phyloP scores from a whole-genome alignment of 2,113 vertebrate species.

The Corvus moneduloides region DNA sequence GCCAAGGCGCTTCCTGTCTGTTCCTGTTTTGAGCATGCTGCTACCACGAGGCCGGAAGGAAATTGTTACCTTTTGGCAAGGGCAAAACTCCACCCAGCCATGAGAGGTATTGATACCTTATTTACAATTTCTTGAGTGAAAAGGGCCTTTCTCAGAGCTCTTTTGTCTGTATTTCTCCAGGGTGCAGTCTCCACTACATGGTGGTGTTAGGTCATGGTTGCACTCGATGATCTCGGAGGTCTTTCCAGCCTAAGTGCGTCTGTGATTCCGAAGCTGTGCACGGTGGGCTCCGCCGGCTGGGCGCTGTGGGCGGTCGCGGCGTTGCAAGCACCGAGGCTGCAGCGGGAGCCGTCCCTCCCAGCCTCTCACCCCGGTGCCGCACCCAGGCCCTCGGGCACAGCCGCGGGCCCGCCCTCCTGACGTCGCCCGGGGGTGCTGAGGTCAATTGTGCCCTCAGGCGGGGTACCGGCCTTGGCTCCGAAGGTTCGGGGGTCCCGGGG shows the following conservation, averaged over 20 bases:
- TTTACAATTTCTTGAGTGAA: rapidly evolving
- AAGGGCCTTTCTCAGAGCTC: neutral
- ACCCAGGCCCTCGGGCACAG: neutral
- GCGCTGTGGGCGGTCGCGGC: neutral
- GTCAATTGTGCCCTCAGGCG: neutral
- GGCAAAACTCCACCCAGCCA: neutral
- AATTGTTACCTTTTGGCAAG: rapidly evolving
- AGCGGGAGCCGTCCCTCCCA: neutral
- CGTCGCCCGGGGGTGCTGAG: neutral
- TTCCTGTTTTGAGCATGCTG: rapidly evolving
- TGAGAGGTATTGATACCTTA: neutral
- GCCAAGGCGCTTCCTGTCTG: neutral
- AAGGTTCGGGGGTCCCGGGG: neutral
- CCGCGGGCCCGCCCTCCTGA: neutral
- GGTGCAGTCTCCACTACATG: rapidly evolving
- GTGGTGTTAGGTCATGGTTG: neutral
- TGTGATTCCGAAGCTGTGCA: neutral
- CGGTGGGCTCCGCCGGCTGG: neutral
- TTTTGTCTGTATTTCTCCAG: rapidly evolving
- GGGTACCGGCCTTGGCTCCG: neutral
- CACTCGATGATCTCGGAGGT: too few relatives aligned
- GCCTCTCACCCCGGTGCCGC: too few relatives aligned
- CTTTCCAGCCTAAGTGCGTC: too few relatives aligned
- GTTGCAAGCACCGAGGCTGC: neutral
- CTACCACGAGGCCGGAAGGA: neutral